Percentiles rank a stretch among this genome's conserved stretches.
Conservation (phyloP, 2,113 vertebrate genomes). For the Phalacrocorax pelagicus region DNA sequence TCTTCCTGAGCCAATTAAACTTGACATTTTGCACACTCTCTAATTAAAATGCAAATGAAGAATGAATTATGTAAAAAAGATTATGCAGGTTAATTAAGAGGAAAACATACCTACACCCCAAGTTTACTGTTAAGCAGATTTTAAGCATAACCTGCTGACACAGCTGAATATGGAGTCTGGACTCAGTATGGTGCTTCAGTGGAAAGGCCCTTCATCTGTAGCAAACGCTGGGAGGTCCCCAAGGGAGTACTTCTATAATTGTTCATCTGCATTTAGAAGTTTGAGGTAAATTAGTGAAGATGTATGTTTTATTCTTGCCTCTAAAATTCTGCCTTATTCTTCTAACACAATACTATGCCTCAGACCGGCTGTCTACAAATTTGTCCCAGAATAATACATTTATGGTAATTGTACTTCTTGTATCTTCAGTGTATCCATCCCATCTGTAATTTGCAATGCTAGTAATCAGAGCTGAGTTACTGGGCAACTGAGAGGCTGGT, state of each 20-base stretch:
- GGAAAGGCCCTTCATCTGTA: neutral
- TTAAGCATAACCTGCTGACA: constrained; percentile 39
- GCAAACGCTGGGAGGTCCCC: neutral
- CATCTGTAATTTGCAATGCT: neutral
- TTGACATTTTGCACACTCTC: constrained; percentile 70
- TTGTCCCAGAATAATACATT: neutral
- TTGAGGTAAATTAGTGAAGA: neutral
- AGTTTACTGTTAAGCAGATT: constrained; percentile 34
- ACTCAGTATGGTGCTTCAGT: neutral
- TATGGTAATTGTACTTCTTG: neutral
- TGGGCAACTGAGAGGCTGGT: neutral
- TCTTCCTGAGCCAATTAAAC: constrained; percentile 74
- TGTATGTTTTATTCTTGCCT: neutral
- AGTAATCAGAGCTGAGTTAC: constrained; percentile 11
- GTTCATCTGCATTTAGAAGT: neutral
- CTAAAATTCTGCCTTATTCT: neutral
- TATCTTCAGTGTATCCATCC: neutral
- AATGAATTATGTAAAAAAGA: constrained; percentile 67
- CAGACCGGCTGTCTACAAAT: neutral
- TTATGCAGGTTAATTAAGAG: constrained; percentile 72
- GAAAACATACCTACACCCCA: constrained; percentile 55
- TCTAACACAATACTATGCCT: neutral
- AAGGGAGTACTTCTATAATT: neutral
- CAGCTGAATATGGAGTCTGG: neutral
- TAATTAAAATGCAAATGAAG: constrained; percentile 81